Evolutionary conservation across 1,140 invertebrate species (phyloP), one percentile per base, ranked within the genome.

Genomic region (Ostrea edulis): DNA sequence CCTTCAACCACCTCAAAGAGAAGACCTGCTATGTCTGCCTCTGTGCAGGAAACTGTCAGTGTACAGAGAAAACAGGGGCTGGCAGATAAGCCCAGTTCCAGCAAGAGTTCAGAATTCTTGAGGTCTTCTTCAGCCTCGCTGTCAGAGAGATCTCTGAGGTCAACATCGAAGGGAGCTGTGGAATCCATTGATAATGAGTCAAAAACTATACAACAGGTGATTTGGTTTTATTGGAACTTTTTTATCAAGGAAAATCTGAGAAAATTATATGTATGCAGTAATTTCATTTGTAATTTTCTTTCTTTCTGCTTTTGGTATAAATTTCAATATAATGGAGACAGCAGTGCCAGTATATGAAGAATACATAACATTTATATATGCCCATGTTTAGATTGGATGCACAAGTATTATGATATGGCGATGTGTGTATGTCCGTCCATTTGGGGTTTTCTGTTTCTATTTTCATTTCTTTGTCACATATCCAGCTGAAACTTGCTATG

Each of bases 101-200:
- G 68, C 12, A 77, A 9, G 25, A 35, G 68, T 35, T 77, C 25
- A 62, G 17, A 17, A 17, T 20, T n/a, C 29, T 35, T 25, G 2
- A 14, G 9, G 12, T 29, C 68, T 29, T 25, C 68, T 11, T 14
- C 25, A 29, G 68, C 25, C 9, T 5, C 5, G 35, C 35, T 44
- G 35, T 77, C 68, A 77, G 68, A 77, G 68, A 77, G 68, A 25
- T 77, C 68, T 77, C 25, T 77, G 25, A 14, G 55, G 25, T 77
- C 68, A 17, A 20, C 17, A 17, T 20, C 55, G 35, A 77, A 35
- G 68, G 29, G 4, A 77, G 25, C 14, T 11, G 17, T 29, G 22
- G 68, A 20, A 20, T 62, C 55, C n/a, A n/a, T 62, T 17, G 55
- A 77, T 12, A 35, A 22, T 77, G 68, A 11, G 14, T 5, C 22